Conservation (phyloP, 2,113 vertebrate species). For the Dasyurus viverrinus region DNA sequence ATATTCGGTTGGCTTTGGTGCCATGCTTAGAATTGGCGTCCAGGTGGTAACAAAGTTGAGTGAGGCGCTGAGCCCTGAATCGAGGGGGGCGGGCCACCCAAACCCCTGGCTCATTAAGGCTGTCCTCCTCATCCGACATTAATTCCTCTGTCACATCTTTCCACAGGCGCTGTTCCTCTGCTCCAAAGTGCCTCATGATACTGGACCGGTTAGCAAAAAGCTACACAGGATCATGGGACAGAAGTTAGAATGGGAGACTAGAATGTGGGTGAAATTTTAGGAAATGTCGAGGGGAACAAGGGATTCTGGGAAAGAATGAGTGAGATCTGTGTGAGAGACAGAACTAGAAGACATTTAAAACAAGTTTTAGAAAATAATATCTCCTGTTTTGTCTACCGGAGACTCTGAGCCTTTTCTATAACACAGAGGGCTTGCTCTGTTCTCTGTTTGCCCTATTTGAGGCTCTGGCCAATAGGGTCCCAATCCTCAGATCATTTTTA, state of each 20-base stretch:
- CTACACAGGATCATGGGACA: conserved; percentile 60
- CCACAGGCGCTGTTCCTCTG: conserved; percentile 82
- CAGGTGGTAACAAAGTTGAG: conserved; percentile 83
- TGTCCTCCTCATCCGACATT: conserved; percentile 86
- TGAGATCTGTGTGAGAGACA: conserved; percentile 2
- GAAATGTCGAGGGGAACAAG: neutral
- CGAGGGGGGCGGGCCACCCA: conserved; percentile 84
- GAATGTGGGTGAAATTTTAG: neutral
- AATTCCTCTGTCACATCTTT: conserved; percentile 83
- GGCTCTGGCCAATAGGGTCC: neutral
- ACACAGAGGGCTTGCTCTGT: too few relatives aligned
- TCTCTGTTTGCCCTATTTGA: neutral
- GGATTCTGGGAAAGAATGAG: neutral
- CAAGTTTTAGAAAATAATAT: neutral
- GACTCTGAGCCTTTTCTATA: neutral
- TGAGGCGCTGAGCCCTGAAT: conserved; percentile 81
- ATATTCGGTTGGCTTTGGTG: conserved; percentile 81
- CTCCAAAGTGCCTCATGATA: conserved; percentile 80
- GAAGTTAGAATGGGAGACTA: conserved; percentile 28
- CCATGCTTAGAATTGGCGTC: conserved; percentile 84
- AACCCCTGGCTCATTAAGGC: conserved; percentile 81
- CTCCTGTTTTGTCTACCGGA: neutral
- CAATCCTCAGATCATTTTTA: conserved; percentile 3
- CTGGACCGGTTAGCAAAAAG: conserved; percentile 84
- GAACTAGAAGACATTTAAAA: neutral